Evolutionary conservation across 2,797 vertebrate genomes (phyloP), one percentile per base, ranked within the genome.

Genomic region (Poecilia velifera): DNA sequence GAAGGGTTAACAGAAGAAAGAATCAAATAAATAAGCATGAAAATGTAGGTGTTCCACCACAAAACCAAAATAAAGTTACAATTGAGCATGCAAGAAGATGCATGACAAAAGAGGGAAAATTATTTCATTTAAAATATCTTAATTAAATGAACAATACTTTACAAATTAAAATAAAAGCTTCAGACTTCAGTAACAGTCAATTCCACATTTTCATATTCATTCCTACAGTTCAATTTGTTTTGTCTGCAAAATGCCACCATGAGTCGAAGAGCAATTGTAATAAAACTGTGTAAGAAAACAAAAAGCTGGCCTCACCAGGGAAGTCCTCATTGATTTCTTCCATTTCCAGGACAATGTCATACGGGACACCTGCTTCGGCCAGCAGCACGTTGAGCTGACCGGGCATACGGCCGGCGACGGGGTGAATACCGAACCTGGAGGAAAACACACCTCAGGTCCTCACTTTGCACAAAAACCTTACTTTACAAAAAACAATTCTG

Each of bases 311-410:
- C 82, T 91, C 90, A 97, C 96, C 95, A 51, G 94, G 80, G 90
- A 97, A 97, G 92, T 96, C 96, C 34, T 96, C 93, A 34, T 97
- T 97, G 51, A 97, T 96, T 89, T 97, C 95, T 0, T 97, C 96
- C 96, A 96, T 97, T 86, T 97, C 96, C 87, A 97, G 84, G 62
- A 97, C 96, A 22, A 97, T 89, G 8, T 96, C 96, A 4, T 96
- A 97, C 0, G 96, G 96, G 81, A 97, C 95, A 62, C 96, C 96
- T 10, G 96, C 95, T 87, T 97, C 96, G 47, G 96, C 96, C 89
- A 97, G 22, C 14, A 97, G 95, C 80, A 97, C 96, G 3, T 96
- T 97, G 76, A 96, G 93, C 90, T 97, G 96, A 43, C 96, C 96
- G 1, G 96, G 96, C 96, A 97, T 96, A 4, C 95, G 96, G 25